Conservation (phyloP, 2,797 vertebrate species). For the Leuciscus waleckii region DNA sequence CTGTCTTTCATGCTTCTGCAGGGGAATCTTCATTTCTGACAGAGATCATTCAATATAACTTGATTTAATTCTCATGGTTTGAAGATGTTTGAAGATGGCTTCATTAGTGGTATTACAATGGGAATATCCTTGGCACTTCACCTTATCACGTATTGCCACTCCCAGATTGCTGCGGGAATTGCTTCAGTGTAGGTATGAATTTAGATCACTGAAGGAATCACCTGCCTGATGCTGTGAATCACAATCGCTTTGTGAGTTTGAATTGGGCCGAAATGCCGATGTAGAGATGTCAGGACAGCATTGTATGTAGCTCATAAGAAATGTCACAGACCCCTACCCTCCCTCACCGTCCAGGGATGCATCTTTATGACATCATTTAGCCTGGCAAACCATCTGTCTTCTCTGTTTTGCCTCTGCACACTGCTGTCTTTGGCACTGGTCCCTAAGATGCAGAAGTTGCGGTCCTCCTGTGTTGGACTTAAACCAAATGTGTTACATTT, state of each 20-base stretch:
- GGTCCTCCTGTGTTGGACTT: not conserved
- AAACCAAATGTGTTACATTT: not conserved
- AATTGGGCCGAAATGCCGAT: not conserved
- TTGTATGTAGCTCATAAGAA: constrained; percentile 17
- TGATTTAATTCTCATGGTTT: constrained; percentile 6
- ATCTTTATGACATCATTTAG: constrained; percentile 4
- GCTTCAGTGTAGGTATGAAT: constrained; percentile 18
- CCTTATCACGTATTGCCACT: constrained; percentile 17
- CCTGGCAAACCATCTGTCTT: constrained; percentile 12
- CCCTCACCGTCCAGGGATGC: not conserved
- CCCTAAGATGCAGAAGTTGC: not conserved
- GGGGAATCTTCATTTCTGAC: not conserved
- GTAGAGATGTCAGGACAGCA: not conserved
- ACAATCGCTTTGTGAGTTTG: not conserved
- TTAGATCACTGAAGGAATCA: constrained; percentile 15
- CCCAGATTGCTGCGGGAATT: constrained; percentile 21
- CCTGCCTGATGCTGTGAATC: constrained; percentile 25
- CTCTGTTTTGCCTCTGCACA: constrained; percentile 2
- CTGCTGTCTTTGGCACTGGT: not conserved
- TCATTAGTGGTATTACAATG: constrained; percentile 5
- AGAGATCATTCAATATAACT: not conserved
- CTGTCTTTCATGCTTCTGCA: not conserved
- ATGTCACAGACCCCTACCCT: not conserved
- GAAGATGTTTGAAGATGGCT: constrained; percentile 13
- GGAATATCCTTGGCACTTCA: constrained; percentile 14